phyloP scores from a whole-genome alignment of 1,140 invertebrate species.

The Carcinoscorpius rotundicauda region DNA sequence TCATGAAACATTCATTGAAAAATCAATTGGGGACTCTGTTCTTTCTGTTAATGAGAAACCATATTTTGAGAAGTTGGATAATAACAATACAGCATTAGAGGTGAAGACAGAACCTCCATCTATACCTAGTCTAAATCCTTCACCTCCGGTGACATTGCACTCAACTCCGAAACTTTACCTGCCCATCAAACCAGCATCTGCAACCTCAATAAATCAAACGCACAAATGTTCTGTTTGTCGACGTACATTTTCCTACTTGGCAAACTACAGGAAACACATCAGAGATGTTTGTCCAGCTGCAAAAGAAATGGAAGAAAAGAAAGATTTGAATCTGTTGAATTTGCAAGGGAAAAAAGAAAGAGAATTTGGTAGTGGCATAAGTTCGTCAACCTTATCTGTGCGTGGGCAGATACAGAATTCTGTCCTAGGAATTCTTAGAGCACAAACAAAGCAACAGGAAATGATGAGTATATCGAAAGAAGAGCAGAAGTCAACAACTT shows the following conservation, averaged over 20 bases:
- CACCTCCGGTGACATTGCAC: too few relatives aligned
- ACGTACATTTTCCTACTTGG: neutral
- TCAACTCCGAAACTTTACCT: too few relatives aligned
- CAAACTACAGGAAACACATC: neutral
- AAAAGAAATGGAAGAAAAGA: neutral
- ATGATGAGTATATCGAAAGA: neutral
- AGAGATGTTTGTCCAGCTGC: neutral
- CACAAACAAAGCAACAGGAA: neutral
- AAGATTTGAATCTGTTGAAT: neutral
- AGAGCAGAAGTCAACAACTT: constrained; percentile 1
- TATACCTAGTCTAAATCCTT: too few relatives aligned
- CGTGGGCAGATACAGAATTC: constrained; percentile 1
- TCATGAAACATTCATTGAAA: too few relatives aligned
- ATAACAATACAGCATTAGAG: too few relatives aligned
- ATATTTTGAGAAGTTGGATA: too few relatives aligned
- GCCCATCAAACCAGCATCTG: too few relatives aligned
- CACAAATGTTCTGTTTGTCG: neutral
- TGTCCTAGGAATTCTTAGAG: constrained; percentile 1
- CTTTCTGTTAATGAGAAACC: too few relatives aligned
- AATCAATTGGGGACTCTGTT: too few relatives aligned
- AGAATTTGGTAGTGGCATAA: neutral
- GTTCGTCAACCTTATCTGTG: neutral
- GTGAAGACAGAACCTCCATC: too few relatives aligned
- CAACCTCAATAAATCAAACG: too few relatives aligned
- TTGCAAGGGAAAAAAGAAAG: neutral